Base-by-base conservation (phyloP, 2,888 invertebrate species). In the Ornithoptera priamus region DNA sequence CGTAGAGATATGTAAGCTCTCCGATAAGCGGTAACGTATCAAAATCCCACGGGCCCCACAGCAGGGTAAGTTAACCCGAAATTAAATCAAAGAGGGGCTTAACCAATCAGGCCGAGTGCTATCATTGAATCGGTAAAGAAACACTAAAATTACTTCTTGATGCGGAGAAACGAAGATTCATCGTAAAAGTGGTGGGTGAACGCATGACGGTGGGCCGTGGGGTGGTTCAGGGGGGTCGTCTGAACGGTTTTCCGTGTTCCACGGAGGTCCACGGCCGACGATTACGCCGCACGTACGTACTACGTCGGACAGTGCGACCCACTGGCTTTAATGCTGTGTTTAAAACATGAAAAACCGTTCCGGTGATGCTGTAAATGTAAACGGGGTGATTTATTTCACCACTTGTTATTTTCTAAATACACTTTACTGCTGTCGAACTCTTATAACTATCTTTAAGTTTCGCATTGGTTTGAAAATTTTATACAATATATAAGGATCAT, bases 131-230 rank as follows among this genome's bases (percentile, higher is more conserved):
- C 91, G 91, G 90, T 87, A 89, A 92, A 91, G 90, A 89, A 92
- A 92, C 92, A 92, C 91, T 91, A 91, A 92, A 92, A 92, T 92
- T 92, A 91, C 92, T 92, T 92, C 92, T 91, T 92, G 92, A 91
- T 92, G 90, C 90, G 90, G 88, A 90, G 92, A 91, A 92, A 91
- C 91, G 92, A 92, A 92, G 92, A 92, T 92, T 92, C 92, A 92
- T 92, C 92, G 92, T 92, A 92, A 92, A 92, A 92, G 89, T 89
- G 89, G 89, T 85, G 86, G 89, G 87, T 78, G 80, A 77, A 73
- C 73, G 81, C 77, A 77, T 76, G 73, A 76, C 73, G 80, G 78
- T 80, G 77, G 76, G 78, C 73, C 76, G 74, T 75, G 72, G 61
- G 75, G 75, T 74, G 75, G 79, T 75, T 75, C 76, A 76, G 72